Evolutionary conservation across 2,888 invertebrate species (phyloP), one percentile per base, ranked within the genome.

Genomic region (Lasioglossum oenotherae): DNA sequence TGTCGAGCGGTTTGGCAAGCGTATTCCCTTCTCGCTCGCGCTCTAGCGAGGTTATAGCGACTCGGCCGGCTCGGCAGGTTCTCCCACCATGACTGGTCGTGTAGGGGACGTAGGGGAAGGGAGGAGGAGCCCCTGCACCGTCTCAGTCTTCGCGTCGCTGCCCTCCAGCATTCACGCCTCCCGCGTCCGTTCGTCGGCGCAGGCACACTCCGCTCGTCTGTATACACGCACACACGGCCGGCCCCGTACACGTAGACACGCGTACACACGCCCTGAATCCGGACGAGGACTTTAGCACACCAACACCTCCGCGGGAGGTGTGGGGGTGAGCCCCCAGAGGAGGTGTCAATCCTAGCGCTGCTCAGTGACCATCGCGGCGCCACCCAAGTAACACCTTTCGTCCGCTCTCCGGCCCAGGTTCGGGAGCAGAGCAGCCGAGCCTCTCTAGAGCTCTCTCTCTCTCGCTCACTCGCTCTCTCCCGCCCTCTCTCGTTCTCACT

Each of bases 341-440:
- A 95, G 95, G 95, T 95, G 95, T 95, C 95, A 95, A 95, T 95
- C 95, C 95, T 95, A 94, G 95, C 95, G 95, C 95, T 95, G 95
- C 95, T 95, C 95, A 95, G 95, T 95, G 95, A 95, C 95, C 95
- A 95, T 95, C 95, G 95, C 95, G 95, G 95, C 95, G 95, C 95
- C 95, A 95, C 95, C 95, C 95, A 95, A 95, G 95, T 95, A 95
- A 95, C 95, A 95, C 95, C 95, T 95, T 91, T 94, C 93, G 94
- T 93, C 93, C 92, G 93, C 93, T 93, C 92, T 92, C 93, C 92
- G 90, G 82, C 86, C 82, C 85, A 88, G 74, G 76, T 80, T 80
- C 83, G 78, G 69, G 69, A 74, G 69, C 71, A 44, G 23, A 69
- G 69, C 67, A 69, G 57, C 78, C 49, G 67, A 81, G 67, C 75